These are phyloP conservation scores for Crenichthys baileyi DNA, from an alignment of 2,797 vertebrate species.

Conservation along the genomic window DNA sequence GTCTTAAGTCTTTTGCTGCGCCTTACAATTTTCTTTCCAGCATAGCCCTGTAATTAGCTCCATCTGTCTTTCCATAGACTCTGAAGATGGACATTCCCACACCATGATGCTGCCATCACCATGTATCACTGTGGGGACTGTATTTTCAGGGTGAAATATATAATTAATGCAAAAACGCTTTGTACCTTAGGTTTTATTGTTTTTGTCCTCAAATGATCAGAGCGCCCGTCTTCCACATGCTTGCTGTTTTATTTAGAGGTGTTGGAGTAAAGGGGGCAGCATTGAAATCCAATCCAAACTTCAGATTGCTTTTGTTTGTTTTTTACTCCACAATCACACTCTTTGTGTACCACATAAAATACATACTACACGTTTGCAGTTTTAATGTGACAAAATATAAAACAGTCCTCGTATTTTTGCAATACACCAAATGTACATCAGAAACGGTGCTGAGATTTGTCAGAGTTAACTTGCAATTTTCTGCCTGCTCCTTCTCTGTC, in stretches of 20 bases:
- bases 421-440: not conserved
- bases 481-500: conserved; percentile 24
- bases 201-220: not conserved
- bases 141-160: not conserved
- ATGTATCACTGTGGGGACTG: not conserved
- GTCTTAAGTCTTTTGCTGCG: not conserved
- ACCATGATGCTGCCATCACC: not conserved
- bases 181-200: not conserved
- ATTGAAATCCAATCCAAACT: too few species aligned
- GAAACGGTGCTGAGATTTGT: conserved; percentile 35
- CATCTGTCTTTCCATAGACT: not conserved
- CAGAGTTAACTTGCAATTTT: conserved; percentile 22
- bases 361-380: not conserved
- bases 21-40: not conserved
- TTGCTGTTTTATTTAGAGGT: not conserved
- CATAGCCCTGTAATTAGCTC: not conserved
- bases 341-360: not conserved
- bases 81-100: not conserved
- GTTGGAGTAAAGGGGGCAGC: not conserved
- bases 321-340: not conserved
- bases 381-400: not conserved
- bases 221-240: not conserved
- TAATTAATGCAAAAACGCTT: not conserved
- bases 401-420: not conserved
- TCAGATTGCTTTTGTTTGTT: not conserved